A percentile compares a stretch with the other conserved stretches of the same genome.
Conservation (phyloP, 2,113 vertebrate genomes). For the Dermatemys mawii region DNA sequence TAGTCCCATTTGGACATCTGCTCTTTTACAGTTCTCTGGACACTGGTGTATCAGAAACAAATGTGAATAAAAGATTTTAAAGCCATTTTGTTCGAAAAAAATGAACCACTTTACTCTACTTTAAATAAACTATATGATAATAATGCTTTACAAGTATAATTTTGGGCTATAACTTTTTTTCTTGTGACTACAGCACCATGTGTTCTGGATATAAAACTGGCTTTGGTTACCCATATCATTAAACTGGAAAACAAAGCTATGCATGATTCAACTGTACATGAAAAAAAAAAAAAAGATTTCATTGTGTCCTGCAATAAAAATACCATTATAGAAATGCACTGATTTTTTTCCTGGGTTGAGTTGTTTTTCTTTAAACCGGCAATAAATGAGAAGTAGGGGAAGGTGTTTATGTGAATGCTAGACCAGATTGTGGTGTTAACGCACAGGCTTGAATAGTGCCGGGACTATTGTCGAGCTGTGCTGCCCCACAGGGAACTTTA, state of each 20-base stretch:
- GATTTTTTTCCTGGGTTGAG: slow-evolving; percentile 4
- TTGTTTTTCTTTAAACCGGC: neutral
- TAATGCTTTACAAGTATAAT: slow-evolving; percentile 29
- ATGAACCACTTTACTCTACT: neutral
- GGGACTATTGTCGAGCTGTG: neutral
- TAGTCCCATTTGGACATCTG: slow-evolving; percentile 36
- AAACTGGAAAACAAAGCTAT: slow-evolving; percentile 43
- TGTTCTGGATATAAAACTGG: slow-evolving; percentile 61
- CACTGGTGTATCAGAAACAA: neutral
- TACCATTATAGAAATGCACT: slow-evolving; percentile 25
- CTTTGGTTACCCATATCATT: slow-evolving; percentile 35
- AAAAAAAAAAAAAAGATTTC: slow-evolving; percentile 57
- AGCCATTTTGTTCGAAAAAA: neutral
- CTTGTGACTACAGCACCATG: slow-evolving; percentile 7
- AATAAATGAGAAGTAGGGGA: slow-evolving; percentile 2
- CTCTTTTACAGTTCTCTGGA: neutral
- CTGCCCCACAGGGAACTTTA: neutral
- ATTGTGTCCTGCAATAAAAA: slow-evolving; percentile 16
- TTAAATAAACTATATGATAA: slow-evolving; percentile 34
- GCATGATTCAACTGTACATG: neutral
- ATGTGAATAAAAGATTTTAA: slow-evolving; percentile 22
- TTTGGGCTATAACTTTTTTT: slow-evolving; percentile 22
- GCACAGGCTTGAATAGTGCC: neutral
- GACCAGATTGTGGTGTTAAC: neutral
- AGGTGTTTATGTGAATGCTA: neutral